These are phyloP conservation scores for Lamprotornis superbus DNA, from an alignment of 2,113 vertebrate genomes.

Conservation along the genomic window DNA sequence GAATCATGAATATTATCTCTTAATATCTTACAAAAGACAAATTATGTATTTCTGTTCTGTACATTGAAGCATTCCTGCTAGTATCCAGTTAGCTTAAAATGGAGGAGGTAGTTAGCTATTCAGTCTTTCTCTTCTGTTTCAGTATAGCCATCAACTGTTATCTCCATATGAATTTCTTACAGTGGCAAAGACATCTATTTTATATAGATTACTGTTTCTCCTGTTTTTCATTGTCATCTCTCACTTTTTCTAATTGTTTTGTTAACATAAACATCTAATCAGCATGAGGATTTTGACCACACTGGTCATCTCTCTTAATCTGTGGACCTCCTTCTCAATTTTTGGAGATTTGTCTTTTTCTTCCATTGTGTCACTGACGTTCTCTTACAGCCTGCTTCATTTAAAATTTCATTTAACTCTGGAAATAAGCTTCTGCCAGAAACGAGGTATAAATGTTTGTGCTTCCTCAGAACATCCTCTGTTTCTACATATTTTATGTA, in stretches of 20 bases:
- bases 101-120: neutral
- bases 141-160: neutral
- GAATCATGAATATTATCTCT: neutral
- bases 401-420: neutral
- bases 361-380: rapidly evolving
- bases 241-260: neutral
- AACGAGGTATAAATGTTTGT: neutral
- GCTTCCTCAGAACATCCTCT: neutral
- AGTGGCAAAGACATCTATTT: neutral
- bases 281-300: neutral
- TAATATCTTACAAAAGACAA: neutral
- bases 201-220: neutral
- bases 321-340: neutral
- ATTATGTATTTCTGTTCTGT: neutral
- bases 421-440: neutral
- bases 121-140: neutral
- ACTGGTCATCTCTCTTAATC: neutral
- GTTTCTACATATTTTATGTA: neutral
- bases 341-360: neutral
- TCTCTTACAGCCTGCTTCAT: neutral
- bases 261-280: neutral
- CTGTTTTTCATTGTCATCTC: neutral
- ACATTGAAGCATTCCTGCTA: neutral
- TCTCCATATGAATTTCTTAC: neutral
- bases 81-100: neutral